phyloP scores from a whole-genome alignment of 2,113 vertebrate genomes.

The Poeciliopsis occidentalis region DNA sequence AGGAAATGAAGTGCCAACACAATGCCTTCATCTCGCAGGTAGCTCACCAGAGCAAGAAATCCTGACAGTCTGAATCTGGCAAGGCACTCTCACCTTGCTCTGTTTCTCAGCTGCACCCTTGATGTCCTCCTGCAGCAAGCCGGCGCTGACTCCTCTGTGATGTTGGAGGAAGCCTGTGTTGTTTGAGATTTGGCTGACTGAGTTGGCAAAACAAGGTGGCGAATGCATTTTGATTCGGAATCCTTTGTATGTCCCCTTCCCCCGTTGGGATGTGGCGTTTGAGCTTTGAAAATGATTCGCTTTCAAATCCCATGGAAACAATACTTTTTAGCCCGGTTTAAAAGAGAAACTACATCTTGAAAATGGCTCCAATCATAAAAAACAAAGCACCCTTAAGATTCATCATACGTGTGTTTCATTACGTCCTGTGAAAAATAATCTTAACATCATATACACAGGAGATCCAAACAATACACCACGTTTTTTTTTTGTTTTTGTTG shows the following conservation, averaged over 20 bases:
- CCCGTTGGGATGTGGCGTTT: constrained; percentile 66
- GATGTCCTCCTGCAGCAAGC: constrained; percentile 72
- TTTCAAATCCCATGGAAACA: constrained; percentile 73
- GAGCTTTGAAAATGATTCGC: constrained; percentile 74
- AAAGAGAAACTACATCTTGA: constrained; percentile 69
- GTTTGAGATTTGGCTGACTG: constrained; percentile 77
- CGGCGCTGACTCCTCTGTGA: constrained; percentile 70
- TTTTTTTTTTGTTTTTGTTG: constrained; percentile 72
- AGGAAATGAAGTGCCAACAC: constrained; percentile 72
- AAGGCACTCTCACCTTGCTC: constrained; percentile 68
- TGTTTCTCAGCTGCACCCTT: constrained; percentile 70
- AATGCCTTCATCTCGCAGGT: constrained; percentile 71
- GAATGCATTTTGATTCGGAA: constrained; percentile 72
- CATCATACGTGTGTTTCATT: constrained; percentile 69
- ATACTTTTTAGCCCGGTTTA: constrained; percentile 65
- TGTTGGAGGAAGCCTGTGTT: constrained; percentile 75
- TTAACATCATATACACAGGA: constrained; percentile 71
- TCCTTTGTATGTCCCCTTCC: constrained; percentile 66
- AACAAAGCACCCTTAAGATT: constrained; percentile 74
- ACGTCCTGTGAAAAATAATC: constrained; percentile 67
- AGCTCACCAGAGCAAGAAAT: constrained; percentile 59
- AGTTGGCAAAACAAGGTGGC: constrained; percentile 78
- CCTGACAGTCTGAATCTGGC: constrained; percentile 73
- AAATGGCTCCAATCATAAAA: constrained; percentile 70
- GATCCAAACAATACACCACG: constrained; percentile 65